phyloP scores from a whole-genome alignment of 2,888 invertebrate genomes.

The Copidosoma aretas region DNA sequence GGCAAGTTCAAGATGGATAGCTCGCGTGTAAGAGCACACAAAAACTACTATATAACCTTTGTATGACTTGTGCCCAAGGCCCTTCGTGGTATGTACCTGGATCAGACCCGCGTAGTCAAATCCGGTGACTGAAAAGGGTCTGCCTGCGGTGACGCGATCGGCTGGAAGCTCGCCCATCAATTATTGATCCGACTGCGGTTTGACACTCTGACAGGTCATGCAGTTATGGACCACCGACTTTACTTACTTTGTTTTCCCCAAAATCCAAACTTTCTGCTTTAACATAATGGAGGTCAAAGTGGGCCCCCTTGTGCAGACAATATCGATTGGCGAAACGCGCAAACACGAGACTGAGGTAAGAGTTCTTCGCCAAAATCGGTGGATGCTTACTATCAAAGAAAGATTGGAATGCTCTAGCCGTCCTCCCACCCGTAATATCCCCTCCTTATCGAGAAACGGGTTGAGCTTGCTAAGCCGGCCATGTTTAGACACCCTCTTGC shows the following conservation, averaged over 20 bases:
- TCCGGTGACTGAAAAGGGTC: conserved; percentile 19
- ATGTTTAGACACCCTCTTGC: too few species aligned
- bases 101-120: not conserved
- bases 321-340: too few species aligned
- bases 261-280: conserved; percentile 32
- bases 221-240: conserved; percentile 32
- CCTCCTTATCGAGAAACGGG: too few species aligned
- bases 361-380: too few species aligned
- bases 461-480: too few species aligned
- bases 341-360: too few species aligned
- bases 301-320: too few species aligned
- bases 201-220: conserved; percentile 25
- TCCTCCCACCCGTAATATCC: too few species aligned
- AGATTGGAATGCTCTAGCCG: too few species aligned
- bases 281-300: not conserved
- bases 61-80: not conserved
- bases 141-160: conserved; percentile 18
- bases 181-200: conserved; percentile 35
- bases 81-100: not conserved
- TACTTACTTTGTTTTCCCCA: conserved; percentile 29
- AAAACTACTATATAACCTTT: not conserved
- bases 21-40: not conserved
- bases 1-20: not conserved
- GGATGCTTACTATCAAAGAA: too few species aligned
- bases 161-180: conserved; percentile 49